A percentile compares a stretch with the other conserved stretches of the same genome.
These are phyloP conservation scores for Calliopsis andreniformis DNA, from an alignment of 1,140 invertebrate species.

Conservation along the genomic window DNA sequence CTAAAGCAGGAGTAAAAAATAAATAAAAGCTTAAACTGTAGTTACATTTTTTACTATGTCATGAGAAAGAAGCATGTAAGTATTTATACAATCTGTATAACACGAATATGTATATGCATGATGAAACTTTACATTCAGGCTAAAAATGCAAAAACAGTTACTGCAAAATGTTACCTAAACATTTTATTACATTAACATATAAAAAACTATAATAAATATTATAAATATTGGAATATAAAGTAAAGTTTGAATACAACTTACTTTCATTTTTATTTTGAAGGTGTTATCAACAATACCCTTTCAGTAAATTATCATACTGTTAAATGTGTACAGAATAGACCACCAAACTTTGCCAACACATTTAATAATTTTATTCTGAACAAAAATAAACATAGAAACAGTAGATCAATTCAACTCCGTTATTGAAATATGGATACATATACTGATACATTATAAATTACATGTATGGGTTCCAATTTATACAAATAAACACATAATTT, in stretches of 20 bases:
- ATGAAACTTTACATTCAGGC: background rate
- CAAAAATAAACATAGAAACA: no score
- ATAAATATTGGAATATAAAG: constrained; percentile 65
- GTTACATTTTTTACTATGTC: background rate
- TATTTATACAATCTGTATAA: background rate
- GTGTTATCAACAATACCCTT: constrained; percentile 20
- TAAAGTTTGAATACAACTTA: constrained; percentile 60
- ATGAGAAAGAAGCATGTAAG: background rate
- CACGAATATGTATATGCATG: background rate
- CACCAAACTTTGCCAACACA: no score
- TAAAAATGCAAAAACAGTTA: constrained; percentile 7
- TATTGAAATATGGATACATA: no score
- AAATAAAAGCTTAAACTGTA: background rate
- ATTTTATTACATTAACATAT: constrained; percentile 69
- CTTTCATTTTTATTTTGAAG: constrained; percentile 46
- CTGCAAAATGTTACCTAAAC: constrained; percentile 56
- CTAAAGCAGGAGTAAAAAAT: background rate
- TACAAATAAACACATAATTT: no score
- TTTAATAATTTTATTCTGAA: no score
- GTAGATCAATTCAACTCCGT: no score
- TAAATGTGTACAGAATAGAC: no score
- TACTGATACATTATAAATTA: no score
- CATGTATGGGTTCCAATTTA: no score
- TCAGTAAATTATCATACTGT: constrained; percentile 36
- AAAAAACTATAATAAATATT: constrained; percentile 69